Evolutionary conservation across 1,140 invertebrate genomes (phyloP), one percentile per base, ranked within the genome.

Genomic region (Araneus ventricosus): DNA sequence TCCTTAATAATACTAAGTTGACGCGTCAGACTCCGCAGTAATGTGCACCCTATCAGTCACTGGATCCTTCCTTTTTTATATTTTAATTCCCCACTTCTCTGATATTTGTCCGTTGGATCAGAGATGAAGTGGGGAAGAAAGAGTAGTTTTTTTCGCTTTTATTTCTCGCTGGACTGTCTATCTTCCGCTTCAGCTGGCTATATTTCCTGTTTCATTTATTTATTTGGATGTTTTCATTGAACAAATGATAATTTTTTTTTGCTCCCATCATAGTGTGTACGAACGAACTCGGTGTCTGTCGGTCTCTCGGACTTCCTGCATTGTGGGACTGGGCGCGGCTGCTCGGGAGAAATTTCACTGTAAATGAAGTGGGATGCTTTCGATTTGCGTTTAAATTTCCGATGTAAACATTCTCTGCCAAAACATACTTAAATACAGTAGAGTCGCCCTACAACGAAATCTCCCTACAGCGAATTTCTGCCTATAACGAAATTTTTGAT

Each of bases 281-380:
- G 70, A 75, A 75, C 70, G 20, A 17, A 52, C n/a, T n/a, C 45
- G 45, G 17, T 14, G 10, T 22, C 30, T 27, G 70, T 84, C n/a
- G 45, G 82, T 84, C 82, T 84, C 39, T 24, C 4, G n/a, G 1
- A 84, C 82, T 84, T 84, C 82, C 82, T 84, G 82, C 82, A 84
- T 84, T 30, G 82, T 84, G 52, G 45, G 41, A 45, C 82, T 17
- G 82, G 82, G 82, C 5, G 82, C 41, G 82, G 82, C 52, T 20
- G 27, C 70, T 30, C 70, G 20, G 30, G 17, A 37, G 70, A 75
- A 20, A 75, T 75, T 30, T 75, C 27, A 37, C 59, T 75, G 70
- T 34, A 34, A 34, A 75, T 22, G 70, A 75, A 75, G 30, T 34
- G 14, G 34, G n/a, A 67, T 67, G 63, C 45, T 14, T 27, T 30